These are phyloP conservation scores for Caenorhabditis latens DNA, from an alignment of 1,140 invertebrate species.

Conservation along the genomic window DNA sequence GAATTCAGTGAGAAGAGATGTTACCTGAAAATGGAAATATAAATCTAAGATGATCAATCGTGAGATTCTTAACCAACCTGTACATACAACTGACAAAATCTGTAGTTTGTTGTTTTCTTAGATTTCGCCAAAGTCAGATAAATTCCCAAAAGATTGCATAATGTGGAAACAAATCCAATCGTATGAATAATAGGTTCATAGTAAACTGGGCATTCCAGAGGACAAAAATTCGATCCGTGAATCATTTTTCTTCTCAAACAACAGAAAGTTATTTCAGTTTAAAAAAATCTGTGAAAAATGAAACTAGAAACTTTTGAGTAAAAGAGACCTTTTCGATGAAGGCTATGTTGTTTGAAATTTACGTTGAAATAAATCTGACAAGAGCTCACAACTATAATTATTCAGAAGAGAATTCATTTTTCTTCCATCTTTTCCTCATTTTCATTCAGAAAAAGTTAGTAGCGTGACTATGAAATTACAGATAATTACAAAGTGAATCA, in stretches of 20 bases:
- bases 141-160: background rate
- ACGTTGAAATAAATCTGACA: background rate
- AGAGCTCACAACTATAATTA: background rate
- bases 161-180: background rate
- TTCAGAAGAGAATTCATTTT: background rate
- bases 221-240: background rate
- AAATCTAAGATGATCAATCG: too few species aligned
- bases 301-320: background rate
- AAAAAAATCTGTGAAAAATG: background rate
- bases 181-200: constrained; percentile 36
- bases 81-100: constrained; percentile 32
- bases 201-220: background rate
- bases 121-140: constrained; percentile 19
- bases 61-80: background rate
- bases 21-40: background rate
- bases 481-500: background rate
- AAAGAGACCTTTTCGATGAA: background rate
- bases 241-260: background rate
- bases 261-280: background rate
- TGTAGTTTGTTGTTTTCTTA: background rate
- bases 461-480: background rate
- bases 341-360: background rate
- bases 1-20: background rate
- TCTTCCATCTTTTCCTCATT: background rate
- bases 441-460: background rate